phyloP scores from a whole-genome alignment of 37 sponge, comb jelly and placozoan genomes.

The Ephydatia muelleri region DNA sequence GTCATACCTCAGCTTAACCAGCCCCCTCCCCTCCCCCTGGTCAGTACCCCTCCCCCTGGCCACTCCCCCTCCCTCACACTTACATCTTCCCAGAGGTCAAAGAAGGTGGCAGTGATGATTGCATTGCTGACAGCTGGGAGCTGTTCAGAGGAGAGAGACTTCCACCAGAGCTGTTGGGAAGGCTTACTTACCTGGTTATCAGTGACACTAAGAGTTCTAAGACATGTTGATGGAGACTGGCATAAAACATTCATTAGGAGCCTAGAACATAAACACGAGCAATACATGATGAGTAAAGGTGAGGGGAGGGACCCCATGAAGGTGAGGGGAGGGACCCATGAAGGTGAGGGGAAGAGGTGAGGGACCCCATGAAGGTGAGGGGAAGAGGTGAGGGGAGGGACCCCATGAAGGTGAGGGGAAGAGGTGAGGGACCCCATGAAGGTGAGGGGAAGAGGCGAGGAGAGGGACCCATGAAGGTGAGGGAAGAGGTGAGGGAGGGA shows the following conservation, averaged over 20 bases:
- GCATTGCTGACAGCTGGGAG: neutral
- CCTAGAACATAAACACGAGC: neutral
- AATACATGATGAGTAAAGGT: too few species aligned
- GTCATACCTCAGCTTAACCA: too few species aligned
- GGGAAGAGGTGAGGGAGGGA: too few species aligned
- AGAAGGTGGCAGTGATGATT: constrained; percentile 4
- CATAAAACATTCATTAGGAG: neutral
- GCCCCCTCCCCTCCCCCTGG: neutral
- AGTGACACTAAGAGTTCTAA: neutral
- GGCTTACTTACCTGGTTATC: neutral
- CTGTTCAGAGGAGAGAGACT: neutral
- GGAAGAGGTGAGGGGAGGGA: too few species aligned
- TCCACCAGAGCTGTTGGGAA: neutral
- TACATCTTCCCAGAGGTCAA: constrained; percentile 59
- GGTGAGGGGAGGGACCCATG: too few species aligned
- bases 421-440: too few species aligned
- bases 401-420: too few species aligned
- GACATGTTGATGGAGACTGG: neutral
- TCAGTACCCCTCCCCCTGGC: neutral
- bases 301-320: too few species aligned
- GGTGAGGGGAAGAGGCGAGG: too few species aligned
- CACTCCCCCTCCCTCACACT: neutral
- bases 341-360: too few species aligned
- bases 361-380: too few species aligned
- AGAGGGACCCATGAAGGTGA: too few species aligned